phyloP scores from a whole-genome alignment of 2,888 invertebrate species.

The Chaetogeoica ovagalla region DNA sequence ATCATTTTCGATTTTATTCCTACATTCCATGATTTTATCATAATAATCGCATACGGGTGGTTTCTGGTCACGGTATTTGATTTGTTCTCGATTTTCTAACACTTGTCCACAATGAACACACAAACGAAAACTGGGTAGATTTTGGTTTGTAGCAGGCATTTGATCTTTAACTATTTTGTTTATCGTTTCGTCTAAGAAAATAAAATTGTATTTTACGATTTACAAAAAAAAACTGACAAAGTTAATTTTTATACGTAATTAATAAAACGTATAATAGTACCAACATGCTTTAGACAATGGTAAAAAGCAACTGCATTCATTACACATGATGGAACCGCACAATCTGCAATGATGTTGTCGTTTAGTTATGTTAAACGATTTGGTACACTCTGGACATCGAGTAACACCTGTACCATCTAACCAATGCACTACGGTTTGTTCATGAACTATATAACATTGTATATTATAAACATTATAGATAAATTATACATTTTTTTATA shows the following conservation, averaged over 20 bases:
- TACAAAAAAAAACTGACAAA: background rate
- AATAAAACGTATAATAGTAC: slow-evolving; percentile 58
- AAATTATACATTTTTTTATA: no score
- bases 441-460: slow-evolving; percentile 63
- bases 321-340: slow-evolving; percentile 91
- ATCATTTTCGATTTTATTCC: slow-evolving; percentile 45
- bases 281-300: slow-evolving; percentile 77
- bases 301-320: slow-evolving; percentile 86
- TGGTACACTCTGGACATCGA: slow-evolving; percentile 88
- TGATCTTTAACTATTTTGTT: slow-evolving; percentile 22
- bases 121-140: slow-evolving; percentile 34
- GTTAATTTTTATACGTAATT: background rate
- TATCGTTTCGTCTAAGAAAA: slow-evolving; percentile 41
- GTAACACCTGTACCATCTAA: slow-evolving; percentile 86
- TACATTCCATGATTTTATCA: slow-evolving; percentile 45
- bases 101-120: slow-evolving; percentile 44
- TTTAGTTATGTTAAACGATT: slow-evolving; percentile 81
- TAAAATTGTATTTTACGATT: background rate
- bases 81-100: slow-evolving; percentile 44
- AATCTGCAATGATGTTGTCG: slow-evolving; percentile 95
- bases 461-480: background rate
- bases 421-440: slow-evolving; percentile 82
- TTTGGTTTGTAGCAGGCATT: background rate
- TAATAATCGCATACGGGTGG: slow-evolving; percentile 32
- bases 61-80: slow-evolving; percentile 42